Conservation (phyloP, 2,797 vertebrate genomes). For the Paedocypris micromegethes region DNA sequence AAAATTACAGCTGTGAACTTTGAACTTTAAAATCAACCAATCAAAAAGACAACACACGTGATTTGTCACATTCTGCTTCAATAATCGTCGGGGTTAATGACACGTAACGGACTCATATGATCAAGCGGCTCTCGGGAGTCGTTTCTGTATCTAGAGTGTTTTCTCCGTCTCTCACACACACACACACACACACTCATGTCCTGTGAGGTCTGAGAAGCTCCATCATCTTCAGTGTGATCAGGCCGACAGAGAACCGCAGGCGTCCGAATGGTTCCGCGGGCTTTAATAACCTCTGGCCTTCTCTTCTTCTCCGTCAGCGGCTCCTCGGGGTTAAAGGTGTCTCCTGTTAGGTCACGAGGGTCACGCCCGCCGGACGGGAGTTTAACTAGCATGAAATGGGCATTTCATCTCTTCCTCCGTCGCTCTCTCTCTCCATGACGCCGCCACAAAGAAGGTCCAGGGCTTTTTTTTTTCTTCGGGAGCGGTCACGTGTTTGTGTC, state of each 20-base stretch:
- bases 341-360: slow-evolving; percentile 30
- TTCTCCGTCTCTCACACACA: not conserved
- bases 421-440: not conserved
- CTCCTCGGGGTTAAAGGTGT: slow-evolving; percentile 25
- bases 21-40: no score
- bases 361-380: slow-evolving; percentile 22
- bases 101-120: no score
- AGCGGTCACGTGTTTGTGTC: slow-evolving; percentile 1
- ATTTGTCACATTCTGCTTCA: no score
- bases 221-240: slow-evolving; percentile 59
- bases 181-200: slow-evolving; percentile 49
- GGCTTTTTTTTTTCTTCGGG: no score
- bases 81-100: no score
- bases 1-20: no score
- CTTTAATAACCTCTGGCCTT: slow-evolving; percentile 42
- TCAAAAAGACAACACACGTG: no score
- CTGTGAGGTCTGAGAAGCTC: slow-evolving; percentile 65
- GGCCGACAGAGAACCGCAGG: slow-evolving; percentile 73
- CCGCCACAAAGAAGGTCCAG: no score
- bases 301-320: not conserved
- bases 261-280: slow-evolving; percentile 25
- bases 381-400: slow-evolving; percentile 51
- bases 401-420: slow-evolving; percentile 26
- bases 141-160: not conserved
- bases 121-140: no score